phyloP scores from a whole-genome alignment of 37 sponge, comb jelly and placozoan species.

The Beroe forskalii region DNA sequence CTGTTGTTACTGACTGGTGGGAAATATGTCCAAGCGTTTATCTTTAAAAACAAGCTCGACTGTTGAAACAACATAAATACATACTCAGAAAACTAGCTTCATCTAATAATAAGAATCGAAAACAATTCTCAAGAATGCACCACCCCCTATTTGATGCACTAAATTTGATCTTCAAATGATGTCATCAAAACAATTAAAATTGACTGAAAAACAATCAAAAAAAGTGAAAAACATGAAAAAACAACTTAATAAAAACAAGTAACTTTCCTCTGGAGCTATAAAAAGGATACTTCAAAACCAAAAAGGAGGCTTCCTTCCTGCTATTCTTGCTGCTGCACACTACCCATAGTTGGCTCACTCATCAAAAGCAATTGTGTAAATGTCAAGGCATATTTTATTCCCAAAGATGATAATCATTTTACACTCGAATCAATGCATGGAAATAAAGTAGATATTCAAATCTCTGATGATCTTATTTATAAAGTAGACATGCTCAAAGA shows the following conservation, averaged over 20 bases:
- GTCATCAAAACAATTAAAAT: not conserved
- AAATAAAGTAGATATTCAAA: too few relatives aligned
- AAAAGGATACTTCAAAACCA: not conserved
- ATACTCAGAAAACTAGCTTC: not conserved
- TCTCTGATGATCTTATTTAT: too few relatives aligned
- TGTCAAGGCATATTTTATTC: too few relatives aligned
- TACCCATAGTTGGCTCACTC: not conserved
- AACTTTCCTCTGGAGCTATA: not conserved
- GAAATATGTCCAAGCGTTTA: too few relatives aligned
- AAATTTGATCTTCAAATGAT: not conserved
- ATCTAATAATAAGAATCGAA: not conserved
- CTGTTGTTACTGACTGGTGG: constrained; percentile 3
- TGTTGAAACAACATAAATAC: not conserved
- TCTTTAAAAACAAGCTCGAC: not conserved
- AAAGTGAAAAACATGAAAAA: not conserved
- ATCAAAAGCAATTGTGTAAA: not conserved
- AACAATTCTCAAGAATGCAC: not conserved
- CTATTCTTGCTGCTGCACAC: not conserved
- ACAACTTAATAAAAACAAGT: not conserved
- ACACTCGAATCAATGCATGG: too few relatives aligned
- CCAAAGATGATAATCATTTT: too few relatives aligned
- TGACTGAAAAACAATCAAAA: not conserved
- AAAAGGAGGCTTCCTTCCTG: too few relatives aligned
- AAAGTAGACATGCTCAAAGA: too few relatives aligned
- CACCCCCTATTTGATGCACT: not conserved